Conservation (phyloP, 1,140 invertebrate species). For the Philotrypesis tridentata region DNA sequence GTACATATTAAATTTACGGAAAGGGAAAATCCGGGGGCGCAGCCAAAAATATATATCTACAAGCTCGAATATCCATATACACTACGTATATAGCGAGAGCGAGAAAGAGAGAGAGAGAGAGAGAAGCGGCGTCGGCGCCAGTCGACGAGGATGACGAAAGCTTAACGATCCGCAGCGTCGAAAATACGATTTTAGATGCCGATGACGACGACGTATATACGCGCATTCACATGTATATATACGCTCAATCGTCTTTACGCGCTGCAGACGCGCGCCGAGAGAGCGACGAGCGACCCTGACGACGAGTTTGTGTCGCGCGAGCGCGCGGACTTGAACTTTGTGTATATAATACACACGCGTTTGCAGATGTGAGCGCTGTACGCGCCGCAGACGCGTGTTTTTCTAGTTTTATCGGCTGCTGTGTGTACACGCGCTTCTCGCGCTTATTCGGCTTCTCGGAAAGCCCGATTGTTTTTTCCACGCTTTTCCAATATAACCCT, state of each 20-base stretch:
- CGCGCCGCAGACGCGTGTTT: too few species aligned
- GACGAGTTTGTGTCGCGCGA: neutral
- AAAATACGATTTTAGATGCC: neutral
- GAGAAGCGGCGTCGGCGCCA: neutral
- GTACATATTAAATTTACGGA: neutral
- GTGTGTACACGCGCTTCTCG: too few species aligned
- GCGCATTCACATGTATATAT: too few species aligned
- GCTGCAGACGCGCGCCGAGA: neutral
- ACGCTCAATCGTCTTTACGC: neutral
- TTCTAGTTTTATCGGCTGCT: neutral
- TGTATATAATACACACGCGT: neutral
- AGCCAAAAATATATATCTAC: neutral
- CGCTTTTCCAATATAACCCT: neutral
- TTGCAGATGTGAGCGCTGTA: too few species aligned
- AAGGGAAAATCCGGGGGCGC: neutral
- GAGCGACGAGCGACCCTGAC: neutral
- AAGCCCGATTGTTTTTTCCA: neutral
- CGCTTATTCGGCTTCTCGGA: neutral
- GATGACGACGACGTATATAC: neutral
- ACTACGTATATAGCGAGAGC: neutral
- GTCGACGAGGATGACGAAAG: neutral
- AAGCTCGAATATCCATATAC: neutral
- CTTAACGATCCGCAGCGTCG: neutral
- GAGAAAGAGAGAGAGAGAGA: too few species aligned
- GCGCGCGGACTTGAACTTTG: conserved; percentile 10